Percentiles rank a stretch among this genome's conserved stretches.
Evolutionary conservation across 2,113 vertebrate genomes (phyloP).

Genomic region (Stegostoma tigrinum): DNA sequence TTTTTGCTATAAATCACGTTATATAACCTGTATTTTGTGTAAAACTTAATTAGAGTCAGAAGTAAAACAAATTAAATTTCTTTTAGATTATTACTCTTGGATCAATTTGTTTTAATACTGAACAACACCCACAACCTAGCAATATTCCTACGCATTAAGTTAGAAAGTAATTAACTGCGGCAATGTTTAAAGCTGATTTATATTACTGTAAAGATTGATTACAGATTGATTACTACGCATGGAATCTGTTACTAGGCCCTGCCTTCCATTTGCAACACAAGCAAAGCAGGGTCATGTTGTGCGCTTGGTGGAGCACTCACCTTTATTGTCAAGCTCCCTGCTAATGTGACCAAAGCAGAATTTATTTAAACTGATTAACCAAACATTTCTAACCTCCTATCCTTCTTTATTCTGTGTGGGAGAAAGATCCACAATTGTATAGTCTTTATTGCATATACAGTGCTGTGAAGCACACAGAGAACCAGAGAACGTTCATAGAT

Average conservation of each 20-base stretch:
- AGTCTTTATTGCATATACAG: neutral
- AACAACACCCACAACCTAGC: neutral
- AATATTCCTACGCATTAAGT: neutral
- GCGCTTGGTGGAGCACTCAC: neutral
- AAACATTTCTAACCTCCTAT: neutral
- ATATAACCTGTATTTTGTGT: slow-evolving; percentile 10
- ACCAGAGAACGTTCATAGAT: no score
- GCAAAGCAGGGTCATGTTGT: neutral
- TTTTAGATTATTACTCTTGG: slow-evolving; percentile 14
- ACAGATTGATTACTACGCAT: neutral
- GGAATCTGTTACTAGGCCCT: neutral
- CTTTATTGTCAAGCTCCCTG: neutral
- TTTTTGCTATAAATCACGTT: slow-evolving; percentile 12
- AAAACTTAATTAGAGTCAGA: slow-evolving; percentile 31
- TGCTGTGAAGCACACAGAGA: no score
- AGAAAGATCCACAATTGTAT: neutral
- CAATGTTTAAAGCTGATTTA: neutral
- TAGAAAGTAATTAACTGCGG: slow-evolving; percentile 12
- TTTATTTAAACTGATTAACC: neutral
- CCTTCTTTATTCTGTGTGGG: neutral
- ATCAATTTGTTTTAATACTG: slow-evolving; percentile 29
- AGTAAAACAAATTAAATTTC: slow-evolving; percentile 33
- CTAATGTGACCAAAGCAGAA: neutral
- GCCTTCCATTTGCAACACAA: neutral
- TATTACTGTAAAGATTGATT: slow-evolving; percentile 15